Evolutionary conservation across 2,113 vertebrate genomes (phyloP).

Genomic region (Chionomys nivalis): DNA sequence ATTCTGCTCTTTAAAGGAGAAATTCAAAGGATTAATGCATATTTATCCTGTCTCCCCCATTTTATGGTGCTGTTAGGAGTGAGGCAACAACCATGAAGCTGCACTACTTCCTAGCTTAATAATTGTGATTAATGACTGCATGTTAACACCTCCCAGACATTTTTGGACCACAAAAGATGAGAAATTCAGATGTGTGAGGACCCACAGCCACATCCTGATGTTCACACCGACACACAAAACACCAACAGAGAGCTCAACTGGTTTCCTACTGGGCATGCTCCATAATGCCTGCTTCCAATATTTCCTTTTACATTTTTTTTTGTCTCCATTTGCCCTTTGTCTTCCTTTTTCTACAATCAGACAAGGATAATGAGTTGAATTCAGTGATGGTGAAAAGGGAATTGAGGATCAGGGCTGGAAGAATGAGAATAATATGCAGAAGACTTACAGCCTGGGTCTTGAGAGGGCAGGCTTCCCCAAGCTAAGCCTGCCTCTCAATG

Average conservation of each 20-base stretch:
- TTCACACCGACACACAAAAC: not conserved
- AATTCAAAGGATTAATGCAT: not conserved
- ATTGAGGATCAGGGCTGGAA: not conserved
- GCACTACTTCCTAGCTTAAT: constrained; percentile 24
- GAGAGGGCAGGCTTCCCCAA: not conserved
- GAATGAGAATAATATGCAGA: not conserved
- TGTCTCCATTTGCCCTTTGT: not conserved
- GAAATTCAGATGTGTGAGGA: constrained; percentile 9
- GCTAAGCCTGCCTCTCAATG: not conserved
- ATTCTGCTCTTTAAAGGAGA: not conserved
- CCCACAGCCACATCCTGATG: not conserved
- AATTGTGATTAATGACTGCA: constrained; percentile 43
- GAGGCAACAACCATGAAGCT: not conserved
- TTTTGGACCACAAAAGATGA: constrained; percentile 38
- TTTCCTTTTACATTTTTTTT: not conserved
- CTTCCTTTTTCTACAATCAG: constrained; percentile 14
- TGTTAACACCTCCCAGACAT: not conserved
- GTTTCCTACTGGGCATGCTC: constrained; percentile 4
- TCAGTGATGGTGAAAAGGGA: not conserved
- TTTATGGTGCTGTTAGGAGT: not conserved
- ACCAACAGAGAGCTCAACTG: not conserved
- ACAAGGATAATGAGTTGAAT: constrained; percentile 47
- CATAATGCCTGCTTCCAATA: not conserved
- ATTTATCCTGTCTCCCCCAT: not conserved
- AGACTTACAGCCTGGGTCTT: not conserved